phyloP scores from a whole-genome alignment of 2,888 invertebrate species.

The Drosophila pseudotakahashii region DNA sequence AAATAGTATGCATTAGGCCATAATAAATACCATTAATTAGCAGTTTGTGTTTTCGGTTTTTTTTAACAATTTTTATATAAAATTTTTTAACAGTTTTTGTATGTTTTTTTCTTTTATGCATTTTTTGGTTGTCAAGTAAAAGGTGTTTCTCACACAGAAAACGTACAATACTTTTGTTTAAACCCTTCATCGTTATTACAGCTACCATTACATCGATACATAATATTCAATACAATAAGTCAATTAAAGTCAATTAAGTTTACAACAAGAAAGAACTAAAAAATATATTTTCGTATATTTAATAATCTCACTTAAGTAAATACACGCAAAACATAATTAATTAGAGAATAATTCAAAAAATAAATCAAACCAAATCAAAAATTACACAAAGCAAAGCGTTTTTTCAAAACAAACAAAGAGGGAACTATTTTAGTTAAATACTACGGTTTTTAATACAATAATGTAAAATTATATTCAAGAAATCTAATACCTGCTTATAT shows the following conservation, averaged over 20 bases:
- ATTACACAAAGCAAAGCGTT: slow-evolving; percentile 58
- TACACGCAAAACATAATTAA: slow-evolving; percentile 50
- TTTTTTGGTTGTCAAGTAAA: slow-evolving; percentile 77
- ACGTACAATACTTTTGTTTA: slow-evolving; percentile 70
- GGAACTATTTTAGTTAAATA: slow-evolving; percentile 39
- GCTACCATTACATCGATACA: slow-evolving; percentile 40
- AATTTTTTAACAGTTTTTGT: slow-evolving; percentile 75
- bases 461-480: slow-evolving; percentile 46
- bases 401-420: slow-evolving; percentile 58
- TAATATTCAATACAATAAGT: slow-evolving; percentile 32
- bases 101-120: slow-evolving; percentile 17
- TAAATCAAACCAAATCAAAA: slow-evolving; percentile 39
- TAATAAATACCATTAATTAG: slow-evolving; percentile 77
- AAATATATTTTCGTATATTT: slow-evolving; percentile 49
- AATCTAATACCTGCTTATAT: slow-evolving; percentile 53
- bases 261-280: slow-evolving; percentile 44
- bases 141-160: slow-evolving; percentile 73
- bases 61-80: slow-evolving; percentile 71
- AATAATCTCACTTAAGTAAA: slow-evolving; percentile 76
- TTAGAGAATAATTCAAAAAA: slow-evolving; percentile 47
- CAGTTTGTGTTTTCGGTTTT: slow-evolving; percentile 48
- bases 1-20: slow-evolving; percentile 69
- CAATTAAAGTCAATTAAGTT: slow-evolving; percentile 39
- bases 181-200: slow-evolving; percentile 38
- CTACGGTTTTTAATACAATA: slow-evolving; percentile 32